phyloP scores from a whole-genome alignment of 2,888 invertebrate species.

The Drosophila testacea region DNA sequence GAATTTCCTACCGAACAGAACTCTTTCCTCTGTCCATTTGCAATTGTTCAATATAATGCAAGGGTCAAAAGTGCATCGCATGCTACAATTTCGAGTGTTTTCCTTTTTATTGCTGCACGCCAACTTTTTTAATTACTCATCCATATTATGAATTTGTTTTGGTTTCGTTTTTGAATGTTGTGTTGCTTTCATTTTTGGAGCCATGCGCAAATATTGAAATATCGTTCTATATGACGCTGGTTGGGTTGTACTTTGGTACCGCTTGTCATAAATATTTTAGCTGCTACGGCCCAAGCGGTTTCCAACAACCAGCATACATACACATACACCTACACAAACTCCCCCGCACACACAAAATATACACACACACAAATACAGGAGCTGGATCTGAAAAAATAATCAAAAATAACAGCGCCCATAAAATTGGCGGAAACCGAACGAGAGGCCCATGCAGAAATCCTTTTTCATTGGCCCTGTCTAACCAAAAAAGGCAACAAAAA shows the following conservation, averaged over 20 bases:
- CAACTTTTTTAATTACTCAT: constrained; percentile 69
- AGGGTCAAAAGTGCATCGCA: constrained; percentile 40
- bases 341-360: constrained; percentile 9
- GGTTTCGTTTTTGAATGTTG: constrained; percentile 22
- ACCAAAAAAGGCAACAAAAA: constrained; percentile 41
- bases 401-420: constrained; percentile 64
- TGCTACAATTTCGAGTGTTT: constrained; percentile 37
- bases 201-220: constrained; percentile 71
- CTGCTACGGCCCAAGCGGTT: constrained; percentile 45
- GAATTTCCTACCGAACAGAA: background rate
- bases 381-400: constrained; percentile 54
- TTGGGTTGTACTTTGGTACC: constrained; percentile 34
- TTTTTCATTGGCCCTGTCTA: constrained; percentile 68
- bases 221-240: constrained; percentile 41
- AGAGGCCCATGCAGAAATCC: constrained; percentile 64
- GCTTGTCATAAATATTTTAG: constrained; percentile 79
- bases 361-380: constrained; percentile 2
- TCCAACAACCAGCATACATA: constrained; percentile 18
- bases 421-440: constrained; percentile 70
- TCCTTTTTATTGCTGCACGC: constrained; percentile 23
- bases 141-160: constrained; percentile 37
- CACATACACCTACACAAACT: constrained; percentile 7
- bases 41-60: constrained; percentile 35
- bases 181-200: constrained; percentile 33
- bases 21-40: background rate